Base-by-base conservation (phyloP, 2,113 vertebrate genomes). In the Clarias gariepinus region DNA sequence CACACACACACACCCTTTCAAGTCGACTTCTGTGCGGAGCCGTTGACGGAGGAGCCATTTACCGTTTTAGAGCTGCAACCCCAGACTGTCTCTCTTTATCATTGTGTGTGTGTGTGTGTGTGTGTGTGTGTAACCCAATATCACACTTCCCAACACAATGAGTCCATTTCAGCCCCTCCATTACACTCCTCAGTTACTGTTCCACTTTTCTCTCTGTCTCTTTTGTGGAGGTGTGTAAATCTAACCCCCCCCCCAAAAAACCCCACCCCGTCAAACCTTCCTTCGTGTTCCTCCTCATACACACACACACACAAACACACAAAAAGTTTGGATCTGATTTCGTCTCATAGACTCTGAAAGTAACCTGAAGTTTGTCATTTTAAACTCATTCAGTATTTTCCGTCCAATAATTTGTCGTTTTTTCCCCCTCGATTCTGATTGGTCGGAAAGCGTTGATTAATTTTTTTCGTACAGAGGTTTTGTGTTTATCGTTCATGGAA, bases 61-160 rank as follows among this genome's bases (percentile, higher is more conserved):
- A 61, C 77, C 85, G 47, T 86, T 86, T 86, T 60, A 71, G 66
- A 71, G 64, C 36, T 55, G 85, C 64, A 58, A 81, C 77, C 73
- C 55, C 85, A 81, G 78, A 86, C 85, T 87, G 68, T 87, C 79
- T 87, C 30, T 69, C 71, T 85, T 36, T 83, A 60, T 87, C 33
- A 64, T 28, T 73, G 77, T 41, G 83, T 74, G 68, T 63, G 66
- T 66, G 52, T 78, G 84, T 78, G 60, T 69, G 78, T 47, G 81
- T 81, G 64, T 87, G 84, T 89, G 81, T 79, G 81, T 74, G 83
- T 88, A 85, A 86, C 79, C 69, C 69, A 88, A 86, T 86, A 81
- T 86, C 85, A 58, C 77, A 86, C 77, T 86, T 86, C 63, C 85
- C 77, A 81, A n/a, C 85, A 80, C 77, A 80, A 86, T 86, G 85